phyloP scores from a whole-genome alignment of 2,113 vertebrate genomes.

The Cyanistes caeruleus region DNA sequence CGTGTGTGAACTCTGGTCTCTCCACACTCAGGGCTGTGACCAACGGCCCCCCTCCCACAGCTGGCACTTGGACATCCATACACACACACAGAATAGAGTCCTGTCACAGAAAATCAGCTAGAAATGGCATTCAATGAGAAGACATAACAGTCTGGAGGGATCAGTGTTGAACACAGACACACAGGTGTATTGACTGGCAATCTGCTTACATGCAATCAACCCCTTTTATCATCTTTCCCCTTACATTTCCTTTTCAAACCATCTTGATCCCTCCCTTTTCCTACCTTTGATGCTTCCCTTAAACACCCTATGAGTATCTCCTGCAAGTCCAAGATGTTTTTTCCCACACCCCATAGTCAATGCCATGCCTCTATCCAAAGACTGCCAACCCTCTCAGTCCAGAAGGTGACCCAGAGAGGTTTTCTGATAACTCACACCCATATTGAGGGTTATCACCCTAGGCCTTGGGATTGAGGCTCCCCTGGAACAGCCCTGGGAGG shows the following conservation, averaged over 20 bases:
- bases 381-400: not conserved
- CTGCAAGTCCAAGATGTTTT: not conserved
- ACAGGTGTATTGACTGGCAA: not conserved
- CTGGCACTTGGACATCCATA: no score
- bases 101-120: not conserved
- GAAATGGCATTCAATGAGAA: not conserved
- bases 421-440: not conserved
- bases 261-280: not conserved
- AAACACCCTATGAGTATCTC: not conserved
- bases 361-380: not conserved
- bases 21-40: not conserved
- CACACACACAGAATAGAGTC: not conserved
- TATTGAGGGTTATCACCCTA: not conserved
- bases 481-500: not conserved
- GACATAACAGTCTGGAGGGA: not conserved
- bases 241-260: not conserved
- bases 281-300: not conserved
- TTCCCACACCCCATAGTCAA: not conserved
- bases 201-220: not conserved
- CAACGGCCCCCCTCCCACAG: rapidly evolving
- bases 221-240: not conserved
- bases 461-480: not conserved
- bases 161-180: not conserved
- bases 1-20: rapidly evolving
- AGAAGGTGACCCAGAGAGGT: not conserved